These are phyloP conservation scores for Rhopilema esculentum DNA, from an alignment of 30 jellyfish, hydroid and myxozoan genomes.

Conservation along the genomic window DNA sequence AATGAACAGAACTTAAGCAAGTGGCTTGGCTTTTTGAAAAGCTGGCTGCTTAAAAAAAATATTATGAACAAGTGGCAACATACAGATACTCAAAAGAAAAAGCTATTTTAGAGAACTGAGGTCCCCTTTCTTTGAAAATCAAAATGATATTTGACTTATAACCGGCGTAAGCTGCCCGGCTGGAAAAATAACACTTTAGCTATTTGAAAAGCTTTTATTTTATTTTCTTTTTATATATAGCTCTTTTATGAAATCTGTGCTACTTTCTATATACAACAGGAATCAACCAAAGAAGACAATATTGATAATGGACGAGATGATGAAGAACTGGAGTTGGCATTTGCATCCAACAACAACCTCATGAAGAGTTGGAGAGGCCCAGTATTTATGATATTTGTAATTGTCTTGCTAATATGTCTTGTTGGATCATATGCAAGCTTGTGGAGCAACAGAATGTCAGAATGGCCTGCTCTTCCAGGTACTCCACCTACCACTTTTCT, in stretches of 20 bases:
- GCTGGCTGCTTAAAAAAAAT: too few species aligned
- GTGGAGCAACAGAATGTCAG: constrained; percentile 47
- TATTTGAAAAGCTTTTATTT: too few species aligned
- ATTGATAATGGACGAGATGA: constrained; percentile 60
- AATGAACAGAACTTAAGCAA: too few species aligned
- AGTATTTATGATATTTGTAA: constrained; percentile 11
- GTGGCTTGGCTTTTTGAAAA: too few species aligned
- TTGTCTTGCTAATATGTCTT: constrained; percentile 39
- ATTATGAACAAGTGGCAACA: too few species aligned
- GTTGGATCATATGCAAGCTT: constrained; percentile 62
- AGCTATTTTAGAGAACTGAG: too few species aligned
- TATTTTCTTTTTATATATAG: background rate
- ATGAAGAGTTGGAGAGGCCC: constrained; percentile 45
- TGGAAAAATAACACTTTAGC: background rate
- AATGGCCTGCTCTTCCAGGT: constrained; percentile 52
- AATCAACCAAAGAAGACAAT: background rate
- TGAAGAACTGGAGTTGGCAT: constrained; percentile 61
- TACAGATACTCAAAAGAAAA: too few species aligned
- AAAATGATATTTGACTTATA: too few species aligned
- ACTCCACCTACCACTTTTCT: background rate
- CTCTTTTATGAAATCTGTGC: background rate
- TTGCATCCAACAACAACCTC: constrained; percentile 27
- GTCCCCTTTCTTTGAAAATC: too few species aligned
- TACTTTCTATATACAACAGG: background rate
- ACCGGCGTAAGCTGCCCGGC: too few species aligned